Evolutionary conservation across 2,797 vertebrate species (phyloP), one percentile per base, ranked within the genome.

Genomic region (Pantherophis vulpinus): DNA sequence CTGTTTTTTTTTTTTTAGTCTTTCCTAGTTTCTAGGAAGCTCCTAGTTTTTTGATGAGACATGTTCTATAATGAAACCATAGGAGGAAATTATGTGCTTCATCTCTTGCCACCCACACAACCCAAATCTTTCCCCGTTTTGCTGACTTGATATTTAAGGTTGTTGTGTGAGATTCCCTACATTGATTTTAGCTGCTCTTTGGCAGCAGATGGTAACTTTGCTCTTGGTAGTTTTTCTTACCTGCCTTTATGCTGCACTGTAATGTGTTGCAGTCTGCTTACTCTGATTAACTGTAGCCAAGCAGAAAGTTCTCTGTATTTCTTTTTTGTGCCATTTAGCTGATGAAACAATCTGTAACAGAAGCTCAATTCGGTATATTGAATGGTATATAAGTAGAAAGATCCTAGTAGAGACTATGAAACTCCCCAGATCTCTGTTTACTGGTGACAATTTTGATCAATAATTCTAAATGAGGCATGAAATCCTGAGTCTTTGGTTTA

Each of bases 331-430:
- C 42, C 83, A 86, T 86, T 74, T 94, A 70, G 61, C 59, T 83
- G 61, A 87, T 93, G 87, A 91, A 93, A 90, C 61, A 87, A 55
- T 91, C 27, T 79, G 8, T 79, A 87, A 90, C 25, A 59, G 74
- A 90, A 60, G 23, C 63, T 87, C 25, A 94, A 56, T 47, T 42
- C 7, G 59, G 29, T 74, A 32, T 59, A 90, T 10, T 93, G 87
- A 90, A 60, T 3, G 7, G 55, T 8, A 54, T 54, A 54, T 60
- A 37, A 55, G 59, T 16, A 20, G 47, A 55, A 59, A 74, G 87
- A 55, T 87, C 42, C 25, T 89, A 87, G 55, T 16, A 14, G 18
- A 56, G 23, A 29, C 9, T 29, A 79, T 59, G 91, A 54, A 93
- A 59, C 74, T 10, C 74, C 20, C 87, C 60, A 70, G 88, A 56